Evolutionary conservation across 2,113 vertebrate genomes (phyloP).

Genomic region (Petromus typicus): DNA sequence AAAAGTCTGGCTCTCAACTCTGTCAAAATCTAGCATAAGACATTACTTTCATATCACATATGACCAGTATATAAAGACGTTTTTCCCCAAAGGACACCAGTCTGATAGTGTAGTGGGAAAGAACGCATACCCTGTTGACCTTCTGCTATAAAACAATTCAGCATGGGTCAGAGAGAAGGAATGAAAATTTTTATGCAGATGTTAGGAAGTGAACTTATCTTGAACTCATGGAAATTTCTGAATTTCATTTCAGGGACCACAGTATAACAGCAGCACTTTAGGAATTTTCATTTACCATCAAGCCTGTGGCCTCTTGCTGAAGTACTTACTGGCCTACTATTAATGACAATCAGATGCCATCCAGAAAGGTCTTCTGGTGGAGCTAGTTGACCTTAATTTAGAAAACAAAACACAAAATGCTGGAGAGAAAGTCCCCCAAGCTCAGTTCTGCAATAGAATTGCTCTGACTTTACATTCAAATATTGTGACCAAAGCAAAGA

Average conservation of each 20-base stretch:
- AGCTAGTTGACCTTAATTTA: constrained; percentile 63
- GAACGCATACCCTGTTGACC: constrained; percentile 13
- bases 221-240: constrained; percentile 73
- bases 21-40: constrained; percentile 61
- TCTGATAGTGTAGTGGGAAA: constrained; percentile 34
- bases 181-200: constrained; percentile 66
- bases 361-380: constrained; percentile 48
- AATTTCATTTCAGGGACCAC: constrained; percentile 71
- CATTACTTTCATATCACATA: constrained; percentile 67
- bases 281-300: constrained; percentile 68
- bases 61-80: constrained; percentile 46
- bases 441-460: constrained; percentile 51
- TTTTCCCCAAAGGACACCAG: constrained; percentile 57
- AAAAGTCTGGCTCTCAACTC: constrained; percentile 53
- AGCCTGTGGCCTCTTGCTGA: constrained; percentile 28
- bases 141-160: constrained; percentile 56
- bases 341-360: constrained; percentile 60
- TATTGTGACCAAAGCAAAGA: constrained; percentile 59
- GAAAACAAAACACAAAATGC: constrained; percentile 54
- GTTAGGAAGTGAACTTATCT: constrained; percentile 77
- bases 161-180: constrained; percentile 5
- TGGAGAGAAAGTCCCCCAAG: constrained; percentile 40
- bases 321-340: constrained; percentile 52
- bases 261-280: neutral
- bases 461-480: constrained; percentile 71